Percentiles rank a stretch among this genome's conserved stretches.
These are phyloP conservation scores for Lucilia sericata DNA, from an alignment of 1,140 invertebrate genomes.

Conservation along the genomic window DNA sequence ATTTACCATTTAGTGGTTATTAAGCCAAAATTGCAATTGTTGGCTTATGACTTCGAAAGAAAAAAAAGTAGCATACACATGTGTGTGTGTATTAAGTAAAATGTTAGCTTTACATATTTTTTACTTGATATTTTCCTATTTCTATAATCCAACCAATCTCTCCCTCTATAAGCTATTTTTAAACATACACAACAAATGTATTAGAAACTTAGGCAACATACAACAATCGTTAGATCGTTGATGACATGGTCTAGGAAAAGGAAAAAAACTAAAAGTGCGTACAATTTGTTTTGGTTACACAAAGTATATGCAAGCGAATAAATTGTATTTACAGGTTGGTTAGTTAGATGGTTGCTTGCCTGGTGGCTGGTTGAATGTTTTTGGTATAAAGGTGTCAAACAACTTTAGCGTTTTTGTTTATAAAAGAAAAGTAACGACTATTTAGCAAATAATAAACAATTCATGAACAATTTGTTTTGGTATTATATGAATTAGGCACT, in stretches of 20 bases:
- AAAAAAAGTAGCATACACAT: not conserved
- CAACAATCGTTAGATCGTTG: not conserved
- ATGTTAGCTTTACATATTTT: not conserved
- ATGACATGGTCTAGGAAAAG: not conserved
- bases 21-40: slow-evolving; percentile 1
- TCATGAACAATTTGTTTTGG: not conserved
- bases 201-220: not conserved
- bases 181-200: not conserved
- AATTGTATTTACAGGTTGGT: not conserved
- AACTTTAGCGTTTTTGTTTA: not conserved
- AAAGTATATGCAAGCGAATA: not conserved
- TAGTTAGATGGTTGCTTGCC: not conserved
- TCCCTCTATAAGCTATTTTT: not conserved
- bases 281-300: slow-evolving; percentile 9
- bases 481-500: not conserved
- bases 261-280: slow-evolving; percentile 10
- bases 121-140: not conserved
- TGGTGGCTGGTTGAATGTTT: too few relatives aligned
- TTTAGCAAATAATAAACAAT: not conserved
- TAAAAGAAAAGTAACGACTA: not conserved
- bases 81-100: not conserved
- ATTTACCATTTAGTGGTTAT: not conserved
- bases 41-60: slow-evolving; percentile 19
- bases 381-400: not conserved
- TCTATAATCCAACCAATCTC: not conserved